Evolutionary conservation across 2,113 vertebrate genomes (phyloP).

Genomic region (Romanogobio albipinnatus): DNA sequence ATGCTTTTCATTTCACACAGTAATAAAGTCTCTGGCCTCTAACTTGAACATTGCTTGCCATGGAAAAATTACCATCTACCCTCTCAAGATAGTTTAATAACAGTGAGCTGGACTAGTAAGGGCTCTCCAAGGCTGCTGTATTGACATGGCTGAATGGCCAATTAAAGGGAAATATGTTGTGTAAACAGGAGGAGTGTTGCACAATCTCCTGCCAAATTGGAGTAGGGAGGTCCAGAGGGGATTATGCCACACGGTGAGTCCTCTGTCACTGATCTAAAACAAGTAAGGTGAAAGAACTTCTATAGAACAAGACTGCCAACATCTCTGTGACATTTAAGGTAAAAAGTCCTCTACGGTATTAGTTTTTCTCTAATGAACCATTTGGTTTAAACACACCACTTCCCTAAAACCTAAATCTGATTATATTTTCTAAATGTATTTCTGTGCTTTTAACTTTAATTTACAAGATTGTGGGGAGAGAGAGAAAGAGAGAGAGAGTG

Average conservation of each 20-base stretch:
- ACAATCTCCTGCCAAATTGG: not conserved
- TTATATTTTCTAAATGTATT: constrained; percentile 3
- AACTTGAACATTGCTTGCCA: constrained; percentile 37
- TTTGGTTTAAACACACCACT: constrained; percentile 7
- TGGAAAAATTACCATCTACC: constrained; percentile 17
- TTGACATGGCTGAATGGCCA: not conserved
- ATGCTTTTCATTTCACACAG: constrained; percentile 14
- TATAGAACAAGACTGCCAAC: constrained; percentile 1
- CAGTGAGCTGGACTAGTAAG: not conserved
- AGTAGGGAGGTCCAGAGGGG: not conserved
- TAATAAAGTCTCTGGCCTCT: constrained; percentile 29
- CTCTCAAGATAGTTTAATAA: not conserved
- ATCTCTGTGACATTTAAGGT: not conserved
- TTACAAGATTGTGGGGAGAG: not conserved
- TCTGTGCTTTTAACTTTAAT: not conserved
- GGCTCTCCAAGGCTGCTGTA: not conserved
- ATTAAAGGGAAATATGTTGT: constrained; percentile 17
- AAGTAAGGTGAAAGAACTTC: not conserved
- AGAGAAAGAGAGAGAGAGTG: not conserved
- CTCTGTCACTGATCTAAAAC: not conserved
- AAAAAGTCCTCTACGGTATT: not conserved
- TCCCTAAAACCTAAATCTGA: not conserved
- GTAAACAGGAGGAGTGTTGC: not conserved
- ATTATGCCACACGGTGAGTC: not conserved
- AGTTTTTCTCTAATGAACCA: not conserved